phyloP scores from a whole-genome alignment of 2,797 vertebrate genomes.

The Uromys caudimaculatus region DNA sequence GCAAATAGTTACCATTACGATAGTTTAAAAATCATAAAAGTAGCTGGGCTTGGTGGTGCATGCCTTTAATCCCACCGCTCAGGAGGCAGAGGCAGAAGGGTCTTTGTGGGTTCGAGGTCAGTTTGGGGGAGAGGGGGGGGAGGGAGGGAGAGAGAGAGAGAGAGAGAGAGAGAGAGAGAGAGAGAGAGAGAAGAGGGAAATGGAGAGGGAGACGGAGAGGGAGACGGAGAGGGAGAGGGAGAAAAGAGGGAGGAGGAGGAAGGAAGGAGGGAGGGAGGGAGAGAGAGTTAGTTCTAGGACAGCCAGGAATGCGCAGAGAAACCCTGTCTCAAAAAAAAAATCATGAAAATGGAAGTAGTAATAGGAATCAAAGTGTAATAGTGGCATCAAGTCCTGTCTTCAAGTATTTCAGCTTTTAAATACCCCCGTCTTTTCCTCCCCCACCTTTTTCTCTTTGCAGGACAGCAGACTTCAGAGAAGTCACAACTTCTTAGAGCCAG shows the following conservation, averaged over 20 bases:
- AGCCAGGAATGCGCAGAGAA: not conserved
- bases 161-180: no score
- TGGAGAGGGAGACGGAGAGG: no score
- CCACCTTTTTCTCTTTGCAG: not conserved
- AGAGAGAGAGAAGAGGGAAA: no score
- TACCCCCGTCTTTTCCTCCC: not conserved
- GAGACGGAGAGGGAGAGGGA: no score
- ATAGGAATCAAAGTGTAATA: not conserved
- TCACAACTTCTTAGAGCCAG: not conserved
- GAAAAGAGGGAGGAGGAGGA: no score
- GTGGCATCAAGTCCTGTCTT: not conserved
- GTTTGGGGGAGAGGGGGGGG: no score
- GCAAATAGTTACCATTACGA: conserved; percentile 32
- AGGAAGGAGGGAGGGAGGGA: no score
- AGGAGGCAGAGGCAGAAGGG: no score
- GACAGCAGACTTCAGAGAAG: conserved; percentile 9
- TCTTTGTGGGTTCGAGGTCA: no score
- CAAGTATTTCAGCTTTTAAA: conserved; percentile 9
- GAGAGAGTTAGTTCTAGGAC: not conserved
- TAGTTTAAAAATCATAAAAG: not conserved
- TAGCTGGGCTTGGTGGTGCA: no score
- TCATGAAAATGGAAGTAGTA: not conserved
- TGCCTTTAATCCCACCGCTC: no score
- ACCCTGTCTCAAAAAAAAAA: not conserved
- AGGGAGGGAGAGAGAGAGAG: no score